Percentiles rank a stretch among this genome's conserved stretches.
phyloP scores from a whole-genome alignment of 2,888 invertebrate species.

The Brassicogethes aeneus region DNA sequence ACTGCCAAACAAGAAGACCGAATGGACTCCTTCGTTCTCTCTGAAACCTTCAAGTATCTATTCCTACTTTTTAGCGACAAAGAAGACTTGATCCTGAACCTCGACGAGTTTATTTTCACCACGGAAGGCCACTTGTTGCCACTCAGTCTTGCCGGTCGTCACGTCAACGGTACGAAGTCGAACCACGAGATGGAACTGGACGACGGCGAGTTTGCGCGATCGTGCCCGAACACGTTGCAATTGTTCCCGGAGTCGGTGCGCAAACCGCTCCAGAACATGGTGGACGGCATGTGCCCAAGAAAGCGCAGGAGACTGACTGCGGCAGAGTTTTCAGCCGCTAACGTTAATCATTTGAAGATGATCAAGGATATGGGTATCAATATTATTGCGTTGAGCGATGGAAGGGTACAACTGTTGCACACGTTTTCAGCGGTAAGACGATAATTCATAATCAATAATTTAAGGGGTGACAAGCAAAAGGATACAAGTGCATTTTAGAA shows the following conservation, averaged over 20 bases:
- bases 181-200: conserved; percentile 42
- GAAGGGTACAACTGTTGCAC: conserved; percentile 86
- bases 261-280: conserved; percentile 74
- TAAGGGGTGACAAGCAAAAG: conserved; percentile 6
- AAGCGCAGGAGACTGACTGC: conserved; percentile 55
- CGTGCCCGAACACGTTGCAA: conserved; percentile 79
- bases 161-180: conserved; percentile 22
- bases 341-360: conserved; percentile 78
- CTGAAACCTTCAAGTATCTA: conserved; percentile 96
- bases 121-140: conserved; percentile 96
- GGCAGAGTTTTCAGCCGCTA: conserved; percentile 62
- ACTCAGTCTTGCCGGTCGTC: conserved; percentile 63
- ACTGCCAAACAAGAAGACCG: conserved; percentile 84
- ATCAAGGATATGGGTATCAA: conserved; percentile 93
- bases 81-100: conserved; percentile 68
- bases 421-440: conserved; percentile 71
- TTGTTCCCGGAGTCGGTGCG: conserved; percentile 78
- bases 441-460: background rate
- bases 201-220: conserved; percentile 51
- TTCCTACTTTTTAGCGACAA: conserved; percentile 88
- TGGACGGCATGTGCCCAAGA: conserved; percentile 70
- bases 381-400: conserved; percentile 79
- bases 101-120: conserved; percentile 83
- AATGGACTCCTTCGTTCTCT: conserved; percentile 97
- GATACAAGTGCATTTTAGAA: no score